Evolutionary conservation across 1,140 invertebrate species (phyloP).

Genomic region (Drosophila orena): DNA sequence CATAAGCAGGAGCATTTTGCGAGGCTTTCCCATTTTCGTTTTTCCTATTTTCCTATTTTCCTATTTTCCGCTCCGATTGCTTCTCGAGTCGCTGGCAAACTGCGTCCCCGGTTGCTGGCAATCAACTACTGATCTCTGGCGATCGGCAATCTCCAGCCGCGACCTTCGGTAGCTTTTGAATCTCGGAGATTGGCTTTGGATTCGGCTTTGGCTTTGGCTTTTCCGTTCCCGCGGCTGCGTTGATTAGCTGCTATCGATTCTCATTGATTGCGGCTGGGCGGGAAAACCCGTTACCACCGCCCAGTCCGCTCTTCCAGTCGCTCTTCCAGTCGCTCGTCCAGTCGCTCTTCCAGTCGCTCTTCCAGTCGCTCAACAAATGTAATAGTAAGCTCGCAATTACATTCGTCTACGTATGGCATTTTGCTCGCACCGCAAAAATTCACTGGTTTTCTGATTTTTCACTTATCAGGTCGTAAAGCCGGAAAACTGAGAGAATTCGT

Average conservation of each 20-base stretch:
- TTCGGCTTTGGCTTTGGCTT: conserved; percentile 26
- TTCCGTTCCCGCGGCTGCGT: conserved; percentile 20
- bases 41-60: not conserved
- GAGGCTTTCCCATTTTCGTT: not conserved
- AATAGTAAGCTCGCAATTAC: conserved; percentile 17
- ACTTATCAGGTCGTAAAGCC: conserved; percentile 31
- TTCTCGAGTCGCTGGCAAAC: conserved; percentile 20
- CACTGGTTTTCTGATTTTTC: conserved; percentile 1
- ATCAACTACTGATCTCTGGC: conserved; percentile 61
- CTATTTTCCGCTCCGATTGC: conserved; percentile 9
- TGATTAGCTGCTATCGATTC: conserved; percentile 7
- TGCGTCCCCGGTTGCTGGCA: conserved; percentile 42
- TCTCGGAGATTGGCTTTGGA: conserved; percentile 11
- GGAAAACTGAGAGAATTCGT: not conserved
- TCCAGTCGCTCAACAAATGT: conserved; percentile 3
- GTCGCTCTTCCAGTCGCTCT: conserved; percentile 14
- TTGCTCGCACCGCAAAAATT: not conserved
- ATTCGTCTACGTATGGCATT: conserved; percentile 14
- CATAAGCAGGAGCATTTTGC: not conserved
- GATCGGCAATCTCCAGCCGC: conserved; percentile 25
- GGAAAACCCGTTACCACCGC: conserved; percentile 49
- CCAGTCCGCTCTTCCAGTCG: conserved; percentile 25
- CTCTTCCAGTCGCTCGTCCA: conserved; percentile 2
- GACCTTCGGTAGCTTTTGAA: conserved; percentile 24
- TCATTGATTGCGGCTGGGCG: conserved; percentile 33